phyloP scores from a whole-genome alignment of 2,113 vertebrate genomes.

The Atrichornis clamosus region DNA sequence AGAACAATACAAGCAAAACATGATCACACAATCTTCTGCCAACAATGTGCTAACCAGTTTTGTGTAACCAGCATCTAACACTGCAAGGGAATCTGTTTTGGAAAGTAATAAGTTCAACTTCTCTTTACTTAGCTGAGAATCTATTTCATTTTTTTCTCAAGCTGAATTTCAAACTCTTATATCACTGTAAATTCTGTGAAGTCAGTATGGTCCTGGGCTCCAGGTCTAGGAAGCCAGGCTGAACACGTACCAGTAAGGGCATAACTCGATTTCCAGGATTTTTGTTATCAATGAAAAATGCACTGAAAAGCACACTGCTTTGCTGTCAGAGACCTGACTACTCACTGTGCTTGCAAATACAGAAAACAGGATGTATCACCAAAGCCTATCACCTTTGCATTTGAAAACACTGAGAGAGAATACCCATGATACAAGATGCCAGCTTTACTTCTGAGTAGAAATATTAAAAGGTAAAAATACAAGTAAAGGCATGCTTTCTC shows the following conservation, averaged over 20 bases:
- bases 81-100: neutral
- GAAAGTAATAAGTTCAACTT: neutral
- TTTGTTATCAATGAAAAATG: neutral
- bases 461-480: neutral
- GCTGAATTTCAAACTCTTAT: neutral
- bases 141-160: neutral
- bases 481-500: neutral
- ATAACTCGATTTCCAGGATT: neutral
- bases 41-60: neutral
- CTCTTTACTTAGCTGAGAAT: neutral
- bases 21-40: neutral
- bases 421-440: neutral
- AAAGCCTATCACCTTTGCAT: neutral
- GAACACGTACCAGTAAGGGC: neutral
- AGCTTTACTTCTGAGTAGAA: neutral
- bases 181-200: neutral
- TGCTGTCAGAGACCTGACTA: neutral
- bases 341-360: neutral
- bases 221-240: neutral
- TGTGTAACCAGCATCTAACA: neutral
- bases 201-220: neutral
- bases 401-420: neutral
- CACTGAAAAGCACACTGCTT: neutral
- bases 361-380: neutral
- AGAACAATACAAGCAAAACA: slow-evolving; percentile 22